Base-by-base conservation (phyloP, 2,113 vertebrate genomes). In the Emydura subglobosa region DNA sequence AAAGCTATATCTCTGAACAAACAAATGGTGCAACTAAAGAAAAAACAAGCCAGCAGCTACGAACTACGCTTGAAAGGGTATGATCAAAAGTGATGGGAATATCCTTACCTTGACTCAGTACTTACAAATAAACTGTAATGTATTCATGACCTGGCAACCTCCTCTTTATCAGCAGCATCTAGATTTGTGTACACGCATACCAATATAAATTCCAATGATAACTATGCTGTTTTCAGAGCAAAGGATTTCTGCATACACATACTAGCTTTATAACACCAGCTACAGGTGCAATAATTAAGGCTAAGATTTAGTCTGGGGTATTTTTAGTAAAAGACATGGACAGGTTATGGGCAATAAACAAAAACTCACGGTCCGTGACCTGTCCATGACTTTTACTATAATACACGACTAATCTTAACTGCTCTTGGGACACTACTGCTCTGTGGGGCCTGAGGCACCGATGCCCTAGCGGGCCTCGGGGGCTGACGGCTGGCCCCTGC, bases 41-140 rank as follows among this genome's bases (percentile, higher is more conserved):
- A 88, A 49, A 53, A 42, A 47, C 19, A 89, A 82, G 50, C 5
- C 0, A 0, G 25, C 51, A 91, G 85, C 39, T 68, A n/a, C 61
- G 34, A 65, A 65, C 14, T 65, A 34, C 7, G 11, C n/a, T 19
- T 81, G 34, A 85, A 57, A 94, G 81, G 93, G 96, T 49, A 87
- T 86, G 93, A 95, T 79, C 88, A 85, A 85, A 83, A 83, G 81
- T 85, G 94, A 90, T 51, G 68, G 51, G 91, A 96, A 59, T 27
- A 16, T 50, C 84, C 53, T 42, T 47, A 89, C 72, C 79, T 50
- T 95, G 94, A 96, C 57, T 97, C 94, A 95, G 29, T 81, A 55
- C 94, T 95, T 95, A 95, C 89, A 84, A 83, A 57, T 65, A 96
- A 94, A 54, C 89, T 78, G 12, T 84, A 72, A 1, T 11, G 78